phyloP scores from a whole-genome alignment of 2,113 vertebrate species.

The Trematocara marginatum region DNA sequence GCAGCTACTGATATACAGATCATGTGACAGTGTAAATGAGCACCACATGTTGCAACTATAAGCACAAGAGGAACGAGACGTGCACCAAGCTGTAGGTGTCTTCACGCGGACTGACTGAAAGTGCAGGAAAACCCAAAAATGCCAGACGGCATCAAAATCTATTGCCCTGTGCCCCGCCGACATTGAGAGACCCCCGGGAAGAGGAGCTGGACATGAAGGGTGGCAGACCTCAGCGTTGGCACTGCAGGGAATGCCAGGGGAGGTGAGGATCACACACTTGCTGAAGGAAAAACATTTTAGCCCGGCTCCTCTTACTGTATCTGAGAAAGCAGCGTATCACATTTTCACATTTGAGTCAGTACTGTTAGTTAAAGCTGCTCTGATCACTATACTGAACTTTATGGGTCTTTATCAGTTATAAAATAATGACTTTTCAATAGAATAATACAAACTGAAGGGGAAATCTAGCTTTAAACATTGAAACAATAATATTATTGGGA shows the following conservation, averaged over 20 bases:
- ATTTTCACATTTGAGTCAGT: background rate
- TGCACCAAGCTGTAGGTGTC: background rate
- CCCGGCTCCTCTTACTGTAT: background rate
- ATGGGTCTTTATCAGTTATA: background rate
- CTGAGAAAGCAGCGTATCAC: background rate
- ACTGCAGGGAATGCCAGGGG: constrained; percentile 29
- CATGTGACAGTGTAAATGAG: background rate
- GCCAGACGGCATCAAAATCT: constrained; percentile 40
- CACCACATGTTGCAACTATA: background rate
- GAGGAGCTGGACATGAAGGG: background rate
- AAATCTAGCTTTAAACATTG: background rate
- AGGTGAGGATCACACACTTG: constrained; percentile 27
- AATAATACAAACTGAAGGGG: background rate
- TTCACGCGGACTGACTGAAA: background rate
- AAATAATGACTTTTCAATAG: background rate
- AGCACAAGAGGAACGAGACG: background rate
- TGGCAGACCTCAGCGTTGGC: constrained; percentile 28
- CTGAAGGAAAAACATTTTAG: background rate
- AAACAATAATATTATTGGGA: background rate
- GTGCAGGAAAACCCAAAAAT: constrained; percentile 37
- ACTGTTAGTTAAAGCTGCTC: background rate
- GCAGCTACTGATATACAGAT: background rate
- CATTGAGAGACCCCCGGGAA: background rate
- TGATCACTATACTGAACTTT: background rate
- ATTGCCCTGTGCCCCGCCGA: background rate